Conservation (phyloP, 2,888 invertebrate genomes). For the Synanthedon myopaeformis region DNA sequence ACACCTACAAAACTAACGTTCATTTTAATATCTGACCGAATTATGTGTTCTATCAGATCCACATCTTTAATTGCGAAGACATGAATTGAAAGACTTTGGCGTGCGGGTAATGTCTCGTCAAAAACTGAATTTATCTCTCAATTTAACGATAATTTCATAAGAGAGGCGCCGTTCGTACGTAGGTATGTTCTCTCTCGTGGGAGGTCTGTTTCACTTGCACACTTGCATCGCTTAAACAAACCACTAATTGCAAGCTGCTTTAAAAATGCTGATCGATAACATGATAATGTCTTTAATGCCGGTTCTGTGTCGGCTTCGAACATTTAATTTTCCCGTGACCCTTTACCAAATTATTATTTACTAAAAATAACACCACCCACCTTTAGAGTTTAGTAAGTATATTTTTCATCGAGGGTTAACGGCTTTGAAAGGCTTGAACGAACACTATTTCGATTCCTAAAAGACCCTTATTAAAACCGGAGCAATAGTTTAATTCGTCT, state of each 20-base stretch:
- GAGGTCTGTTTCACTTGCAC: conserved; percentile 25
- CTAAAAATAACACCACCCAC: no score
- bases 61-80: no score
- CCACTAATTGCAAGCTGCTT: conserved; percentile 57
- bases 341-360: not conserved
- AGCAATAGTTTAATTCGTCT: no score
- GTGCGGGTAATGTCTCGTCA: conserved; percentile 47
- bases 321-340: conserved; percentile 37
- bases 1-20: no score
- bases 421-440: no score
- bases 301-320: conserved; percentile 33
- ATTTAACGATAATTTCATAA: conserved; percentile 62
- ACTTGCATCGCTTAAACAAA: conserved; percentile 19
- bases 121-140: conserved; percentile 55
- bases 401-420: no score
- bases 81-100: no score
- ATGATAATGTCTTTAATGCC: conserved; percentile 58
- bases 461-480: no score
- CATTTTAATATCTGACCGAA: no score
- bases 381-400: no score
- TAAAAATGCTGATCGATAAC: conserved; percentile 58
- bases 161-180: conserved; percentile 27
- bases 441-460: no score
- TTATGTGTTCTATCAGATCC: no score
- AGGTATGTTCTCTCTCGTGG: conserved; percentile 32